phyloP scores from a whole-genome alignment of 2,888 invertebrate genomes.

The Teleiodes luculella region DNA sequence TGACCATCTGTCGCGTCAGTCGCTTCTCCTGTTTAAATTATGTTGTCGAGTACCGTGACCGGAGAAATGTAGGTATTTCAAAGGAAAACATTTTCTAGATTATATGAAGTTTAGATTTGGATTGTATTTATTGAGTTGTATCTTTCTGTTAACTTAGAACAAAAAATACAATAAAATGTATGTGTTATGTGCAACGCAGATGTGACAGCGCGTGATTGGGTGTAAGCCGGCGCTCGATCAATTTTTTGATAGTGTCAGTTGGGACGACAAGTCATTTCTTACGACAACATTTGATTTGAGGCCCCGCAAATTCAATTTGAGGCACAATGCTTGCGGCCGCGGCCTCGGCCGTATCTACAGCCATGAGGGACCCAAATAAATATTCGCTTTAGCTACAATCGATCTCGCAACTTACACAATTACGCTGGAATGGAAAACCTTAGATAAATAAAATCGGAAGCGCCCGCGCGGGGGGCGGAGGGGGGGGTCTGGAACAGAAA shows the following conservation, averaged over 20 bases:
- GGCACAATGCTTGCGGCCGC: slow-evolving; percentile 47
- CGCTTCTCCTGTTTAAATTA: too few species aligned
- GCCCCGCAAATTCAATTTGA: slow-evolving; percentile 70
- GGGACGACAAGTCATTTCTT: slow-evolving; percentile 64
- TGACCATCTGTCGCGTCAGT: too few species aligned
- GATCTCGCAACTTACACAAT: slow-evolving; percentile 73
- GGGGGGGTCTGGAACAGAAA: slow-evolving; percentile 44
- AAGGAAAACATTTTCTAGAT: too few species aligned
- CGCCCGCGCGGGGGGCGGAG: slow-evolving; percentile 34
- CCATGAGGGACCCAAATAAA: slow-evolving; percentile 59
- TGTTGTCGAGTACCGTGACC: too few species aligned
- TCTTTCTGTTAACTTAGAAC: too few species aligned
- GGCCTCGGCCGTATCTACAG: slow-evolving; percentile 15
- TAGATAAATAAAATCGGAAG: slow-evolving; percentile 75
- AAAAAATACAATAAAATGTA: not conserved
- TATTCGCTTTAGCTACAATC: slow-evolving; percentile 75
- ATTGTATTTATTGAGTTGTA: too few species aligned
- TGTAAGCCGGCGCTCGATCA: slow-evolving; percentile 48
- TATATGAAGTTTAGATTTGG: too few species aligned
- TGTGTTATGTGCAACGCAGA: not conserved
- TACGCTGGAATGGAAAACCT: slow-evolving; percentile 74
- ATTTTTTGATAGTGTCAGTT: slow-evolving; percentile 75
- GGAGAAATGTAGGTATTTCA: too few species aligned
- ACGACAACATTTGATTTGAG: slow-evolving; percentile 71
- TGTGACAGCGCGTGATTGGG: slow-evolving; percentile 1